Base-by-base conservation (phyloP, 2,113 vertebrate species). In the Chrysochloris asiatica region DNA sequence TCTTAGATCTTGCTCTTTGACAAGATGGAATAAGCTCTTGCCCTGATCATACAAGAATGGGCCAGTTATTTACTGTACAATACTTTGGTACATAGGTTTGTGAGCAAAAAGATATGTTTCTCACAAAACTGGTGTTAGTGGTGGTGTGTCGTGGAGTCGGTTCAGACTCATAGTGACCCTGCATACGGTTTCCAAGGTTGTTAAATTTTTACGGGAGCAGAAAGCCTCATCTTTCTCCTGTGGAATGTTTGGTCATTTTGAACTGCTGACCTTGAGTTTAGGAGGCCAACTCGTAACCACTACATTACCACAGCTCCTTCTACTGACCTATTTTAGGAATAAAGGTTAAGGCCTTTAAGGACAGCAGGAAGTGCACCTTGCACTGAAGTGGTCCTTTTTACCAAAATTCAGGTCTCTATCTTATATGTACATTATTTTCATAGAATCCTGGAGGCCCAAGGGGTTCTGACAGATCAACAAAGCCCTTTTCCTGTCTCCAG, bases 401-500 rank as follows among this genome's bases (percentile, higher is more conserved):
- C 45, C 48, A 67, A 90, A 83, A 21, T 48, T 93, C 43, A 38
- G 75, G 59, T 47, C 86, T 5, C 24, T 89, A 81, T 75, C 28
- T 95, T 89, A 75, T 63, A 82, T 91, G 36, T 67, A 67, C 89
- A 78, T 54, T 82, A 2, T 89, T 85, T 93, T 83, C 45, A 82
- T 16, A 91, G 26, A 43, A 83, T 76, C 63, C 83, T 83, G 43
- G 17, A 22, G 24, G 7, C 54, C 41, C 28, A 38, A 63, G 10
- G 26, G 41, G 45, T 56, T 77, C 38, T 80, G 21, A 76, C 10
- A 91, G 63, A 61, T 82, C 30, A 77, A 33, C 30, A 77, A 89
- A 88, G 52, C 38, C 86, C 54, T 69, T 65, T 38, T 22, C 21
- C 56, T 50, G 1, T 75, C 67, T 91, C 36, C 12, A 45, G 38